phyloP scores from a whole-genome alignment of 2,113 vertebrate genomes.

The Cepphus grylle region DNA sequence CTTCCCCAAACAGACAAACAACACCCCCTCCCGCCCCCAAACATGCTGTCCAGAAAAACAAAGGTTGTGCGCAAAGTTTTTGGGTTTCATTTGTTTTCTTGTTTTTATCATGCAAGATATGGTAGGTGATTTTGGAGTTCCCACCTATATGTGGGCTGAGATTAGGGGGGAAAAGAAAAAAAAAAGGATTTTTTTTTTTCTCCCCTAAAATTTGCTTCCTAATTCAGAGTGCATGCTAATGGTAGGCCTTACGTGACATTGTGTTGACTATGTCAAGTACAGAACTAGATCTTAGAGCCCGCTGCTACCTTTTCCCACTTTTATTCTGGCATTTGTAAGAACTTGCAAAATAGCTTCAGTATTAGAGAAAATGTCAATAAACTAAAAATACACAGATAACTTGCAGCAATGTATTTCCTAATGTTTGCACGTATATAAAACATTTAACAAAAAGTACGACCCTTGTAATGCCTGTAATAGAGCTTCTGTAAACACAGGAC shows the following conservation, averaged over 20 bases:
- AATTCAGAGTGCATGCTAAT: not conserved
- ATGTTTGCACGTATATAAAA: not conserved
- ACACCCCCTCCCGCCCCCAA: accelerated
- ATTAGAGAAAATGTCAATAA: not conserved
- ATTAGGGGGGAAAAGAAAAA: not conserved
- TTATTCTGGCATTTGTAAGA: not conserved
- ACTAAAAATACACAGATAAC: not conserved
- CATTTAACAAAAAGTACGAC: not conserved
- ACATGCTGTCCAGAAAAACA: not conserved
- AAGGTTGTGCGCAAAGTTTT: not conserved
- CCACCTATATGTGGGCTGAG: not conserved
- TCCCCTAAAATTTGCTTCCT: not conserved
- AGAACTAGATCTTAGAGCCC: not conserved
- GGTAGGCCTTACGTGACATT: not conserved
- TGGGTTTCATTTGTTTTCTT: not conserved
- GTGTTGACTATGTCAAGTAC: not conserved
- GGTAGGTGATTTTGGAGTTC: not conserved
- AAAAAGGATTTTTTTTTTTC: not conserved
- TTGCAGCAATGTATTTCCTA: not conserved
- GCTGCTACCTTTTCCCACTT: not conserved
- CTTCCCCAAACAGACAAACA: not conserved
- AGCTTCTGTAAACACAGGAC: not conserved
- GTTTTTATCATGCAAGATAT: not conserved
- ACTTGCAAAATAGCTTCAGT: not conserved
- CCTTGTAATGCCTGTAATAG: not conserved